These are phyloP conservation scores for Drosophila cracens DNA, from an alignment of 2,888 invertebrate genomes.

Conservation along the genomic window DNA sequence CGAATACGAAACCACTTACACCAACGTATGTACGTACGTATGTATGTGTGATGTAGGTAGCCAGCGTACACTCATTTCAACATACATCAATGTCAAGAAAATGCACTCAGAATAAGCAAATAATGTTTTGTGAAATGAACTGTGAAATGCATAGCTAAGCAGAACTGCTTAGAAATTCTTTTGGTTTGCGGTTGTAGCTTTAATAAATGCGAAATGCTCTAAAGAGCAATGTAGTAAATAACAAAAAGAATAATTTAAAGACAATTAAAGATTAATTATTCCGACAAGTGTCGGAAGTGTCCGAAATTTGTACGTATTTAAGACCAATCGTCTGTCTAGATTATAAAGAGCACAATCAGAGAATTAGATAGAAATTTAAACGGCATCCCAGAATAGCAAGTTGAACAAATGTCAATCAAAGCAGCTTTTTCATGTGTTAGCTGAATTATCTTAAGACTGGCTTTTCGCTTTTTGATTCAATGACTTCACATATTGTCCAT, in stretches of 20 bases:
- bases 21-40: neutral
- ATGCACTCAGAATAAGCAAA: slow-evolving; percentile 70
- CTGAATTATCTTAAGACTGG: neutral
- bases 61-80: neutral
- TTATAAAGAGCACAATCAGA: neutral
- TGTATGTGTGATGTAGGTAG: neutral
- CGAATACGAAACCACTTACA: slow-evolving; percentile 18
- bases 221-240: neutral
- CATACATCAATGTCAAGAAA: slow-evolving; percentile 56
- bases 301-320: neutral
- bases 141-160: slow-evolving; percentile 31
- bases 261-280: neutral
- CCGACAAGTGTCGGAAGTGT: neutral
- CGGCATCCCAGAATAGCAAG: neutral
- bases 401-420: neutral
- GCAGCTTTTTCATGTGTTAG: neutral
- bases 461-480: neutral
- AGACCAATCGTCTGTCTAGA: neutral
- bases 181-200: neutral
- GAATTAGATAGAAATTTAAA: neutral
- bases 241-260: neutral
- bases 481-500: neutral
- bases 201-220: slow-evolving; percentile 1
- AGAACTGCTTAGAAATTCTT: slow-evolving; percentile 17
- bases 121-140: slow-evolving; percentile 44